Percentiles rank a stretch among this genome's conserved stretches.
Evolutionary conservation across 1,140 invertebrate genomes (phyloP).

Genomic region (Latrodectus geometricus): DNA sequence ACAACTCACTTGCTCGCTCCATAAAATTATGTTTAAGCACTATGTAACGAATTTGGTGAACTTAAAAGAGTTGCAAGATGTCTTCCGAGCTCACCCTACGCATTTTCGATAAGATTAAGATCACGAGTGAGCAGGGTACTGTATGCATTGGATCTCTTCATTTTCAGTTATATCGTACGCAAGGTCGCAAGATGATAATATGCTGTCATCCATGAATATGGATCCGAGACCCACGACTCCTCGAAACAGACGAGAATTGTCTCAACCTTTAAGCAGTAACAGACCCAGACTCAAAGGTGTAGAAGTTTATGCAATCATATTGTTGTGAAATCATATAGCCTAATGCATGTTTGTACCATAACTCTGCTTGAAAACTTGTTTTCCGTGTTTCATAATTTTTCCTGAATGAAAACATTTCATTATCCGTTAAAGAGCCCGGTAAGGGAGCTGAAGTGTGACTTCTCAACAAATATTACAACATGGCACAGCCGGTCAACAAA

Average conservation of each 20-base stretch:
- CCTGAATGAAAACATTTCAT: too few relatives aligned
- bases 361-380: too few relatives aligned
- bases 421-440: too few relatives aligned
- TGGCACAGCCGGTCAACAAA: too few relatives aligned
- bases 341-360: too few relatives aligned
- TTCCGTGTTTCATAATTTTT: too few relatives aligned
- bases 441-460: too few relatives aligned
- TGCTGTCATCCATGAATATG: neutral
- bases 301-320: neutral
- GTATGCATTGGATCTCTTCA: neutral
- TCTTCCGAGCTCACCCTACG: neutral
- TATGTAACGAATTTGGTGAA: neutral
- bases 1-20: too few relatives aligned
- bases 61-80: neutral
- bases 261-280: neutral
- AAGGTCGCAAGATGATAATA: neutral
- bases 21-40: too few relatives aligned
- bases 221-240: neutral
- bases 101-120: neutral
- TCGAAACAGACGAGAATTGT: neutral
- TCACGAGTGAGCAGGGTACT: neutral
- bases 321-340: too few relatives aligned
- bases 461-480: too few relatives aligned
- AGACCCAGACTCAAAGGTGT: slow-evolving; percentile 5
- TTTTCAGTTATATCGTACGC: neutral